Evolutionary conservation across 2,797 vertebrate genomes (phyloP), one percentile per base, ranked within the genome.

Genomic region (Anisognathus igniventris): DNA sequence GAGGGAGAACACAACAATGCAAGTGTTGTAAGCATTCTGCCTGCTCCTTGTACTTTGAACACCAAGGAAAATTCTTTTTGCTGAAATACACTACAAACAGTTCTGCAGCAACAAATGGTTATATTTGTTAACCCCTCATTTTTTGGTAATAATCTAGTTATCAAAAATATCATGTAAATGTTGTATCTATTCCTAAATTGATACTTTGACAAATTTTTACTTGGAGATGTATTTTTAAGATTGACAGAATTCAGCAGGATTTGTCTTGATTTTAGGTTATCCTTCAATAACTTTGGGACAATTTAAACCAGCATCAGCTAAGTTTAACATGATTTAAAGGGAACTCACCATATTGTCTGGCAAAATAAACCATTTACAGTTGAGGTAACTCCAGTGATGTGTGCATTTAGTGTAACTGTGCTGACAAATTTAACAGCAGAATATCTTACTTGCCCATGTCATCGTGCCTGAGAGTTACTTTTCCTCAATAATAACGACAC

Each of bases 181-280:
- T 37, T 56, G 10, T n/a, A 64, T 53, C 18, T 4, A 39, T 53
- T 88, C 35, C 14, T 83, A 35, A 58, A 53, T 3, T 54, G 30
- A 30, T 65, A 37, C 25, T 86, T 37, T 39, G 12, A 92, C 27
- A 66, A 76, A 21, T 80, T 74, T 48, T 78, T 80, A 57, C 45
- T 54, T 37, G 37, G 76, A 42, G 4, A 18, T 51, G 10, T 24
- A 58, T 72, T 72, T 86, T 78, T 19, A 72, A 47, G 47, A 78
- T 5, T 58, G 28, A 84, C 23, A 77, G 67, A 84, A 77, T 78
- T 82, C 62, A 81, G 9, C 5, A 30, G 17, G 31, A 78, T 15
- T 73, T 72, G 48, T 35, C 53, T 58, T 81, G 42, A 57, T 65
- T 86, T 88, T 80, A 56, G 48, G 8, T 66, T 79, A 76, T 31